Percentiles rank a stretch among this genome's conserved stretches.
Evolutionary conservation across 2,797 vertebrate genomes (phyloP).

Genomic region (Argentina silus): DNA sequence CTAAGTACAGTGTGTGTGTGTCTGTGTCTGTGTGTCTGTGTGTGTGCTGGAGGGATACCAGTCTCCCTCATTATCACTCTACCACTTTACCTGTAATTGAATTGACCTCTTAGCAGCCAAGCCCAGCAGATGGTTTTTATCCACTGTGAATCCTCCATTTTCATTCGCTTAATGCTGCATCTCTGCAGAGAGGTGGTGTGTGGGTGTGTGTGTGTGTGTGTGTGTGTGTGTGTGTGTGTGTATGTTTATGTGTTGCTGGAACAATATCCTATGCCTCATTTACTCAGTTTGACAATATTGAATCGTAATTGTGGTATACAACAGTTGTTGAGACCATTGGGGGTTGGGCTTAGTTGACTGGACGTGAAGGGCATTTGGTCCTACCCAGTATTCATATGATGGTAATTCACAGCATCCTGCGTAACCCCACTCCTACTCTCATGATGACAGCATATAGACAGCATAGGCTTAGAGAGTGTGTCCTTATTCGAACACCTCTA

Average conservation of each 20-base stretch:
- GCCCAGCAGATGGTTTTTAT: conserved; percentile 13
- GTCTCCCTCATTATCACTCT: conserved; percentile 6
- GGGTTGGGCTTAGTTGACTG: too few relatives aligned
- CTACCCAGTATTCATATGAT: too few relatives aligned
- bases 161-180: not conserved
- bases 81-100: not conserved
- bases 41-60: not conserved
- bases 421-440: too few relatives aligned
- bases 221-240: conserved; percentile 14
- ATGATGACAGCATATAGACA: too few relatives aligned
- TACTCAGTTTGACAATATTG: too few relatives aligned
- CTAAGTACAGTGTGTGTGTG: not conserved
- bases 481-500: conserved; percentile 4
- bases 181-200: not conserved
- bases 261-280: too few relatives aligned
- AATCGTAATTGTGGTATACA: too few relatives aligned
- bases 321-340: too few relatives aligned
- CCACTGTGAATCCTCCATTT: not conserved
- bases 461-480: too few relatives aligned
- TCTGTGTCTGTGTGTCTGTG: not conserved
- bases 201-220: conserved; percentile 8
- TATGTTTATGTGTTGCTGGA: not conserved
- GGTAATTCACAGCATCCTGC: too few relatives aligned
- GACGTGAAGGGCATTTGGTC: too few relatives aligned
- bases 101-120: conserved; percentile 1